Conservation (phyloP, 2,113 vertebrate species). For the Furnarius figulus region DNA sequence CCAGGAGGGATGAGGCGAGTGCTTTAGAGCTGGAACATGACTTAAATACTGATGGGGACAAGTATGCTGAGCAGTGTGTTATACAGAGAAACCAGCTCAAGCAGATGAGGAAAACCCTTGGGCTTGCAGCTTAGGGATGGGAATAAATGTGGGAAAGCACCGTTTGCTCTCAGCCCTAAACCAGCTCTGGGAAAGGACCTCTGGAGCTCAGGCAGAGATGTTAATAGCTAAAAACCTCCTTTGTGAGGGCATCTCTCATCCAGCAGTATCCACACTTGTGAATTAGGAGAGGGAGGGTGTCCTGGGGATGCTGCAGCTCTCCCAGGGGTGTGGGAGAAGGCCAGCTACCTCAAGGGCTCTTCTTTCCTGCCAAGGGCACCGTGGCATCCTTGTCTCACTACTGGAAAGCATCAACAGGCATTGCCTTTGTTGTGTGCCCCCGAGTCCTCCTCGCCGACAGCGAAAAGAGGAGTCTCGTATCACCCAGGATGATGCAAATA, state of each 20-base stretch:
- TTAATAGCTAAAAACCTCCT: background rate
- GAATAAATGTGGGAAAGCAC: background rate
- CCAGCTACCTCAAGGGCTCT: accelerated
- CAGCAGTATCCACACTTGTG: background rate
- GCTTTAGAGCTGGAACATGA: background rate
- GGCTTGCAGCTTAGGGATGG: too few relatives aligned
- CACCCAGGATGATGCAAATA: background rate
- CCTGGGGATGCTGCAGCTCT: background rate
- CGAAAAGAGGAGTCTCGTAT: background rate
- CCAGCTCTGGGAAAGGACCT: background rate
- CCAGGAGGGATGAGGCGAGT: background rate
- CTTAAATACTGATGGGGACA: background rate
- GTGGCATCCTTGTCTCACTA: background rate
- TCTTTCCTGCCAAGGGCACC: background rate
- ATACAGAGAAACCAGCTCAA: background rate
- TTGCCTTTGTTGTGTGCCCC: background rate
- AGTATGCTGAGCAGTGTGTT: background rate
- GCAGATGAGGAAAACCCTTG: background rate
- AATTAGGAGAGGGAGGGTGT: accelerated
- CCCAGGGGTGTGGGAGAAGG: background rate
- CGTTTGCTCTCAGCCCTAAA: background rate
- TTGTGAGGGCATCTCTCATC: background rate
- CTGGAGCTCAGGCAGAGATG: background rate
- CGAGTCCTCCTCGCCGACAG: background rate
- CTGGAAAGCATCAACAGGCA: background rate